These are phyloP conservation scores for Charaxes varanes DNA, from an alignment of 1,140 invertebrate genomes.

Conservation along the genomic window DNA sequence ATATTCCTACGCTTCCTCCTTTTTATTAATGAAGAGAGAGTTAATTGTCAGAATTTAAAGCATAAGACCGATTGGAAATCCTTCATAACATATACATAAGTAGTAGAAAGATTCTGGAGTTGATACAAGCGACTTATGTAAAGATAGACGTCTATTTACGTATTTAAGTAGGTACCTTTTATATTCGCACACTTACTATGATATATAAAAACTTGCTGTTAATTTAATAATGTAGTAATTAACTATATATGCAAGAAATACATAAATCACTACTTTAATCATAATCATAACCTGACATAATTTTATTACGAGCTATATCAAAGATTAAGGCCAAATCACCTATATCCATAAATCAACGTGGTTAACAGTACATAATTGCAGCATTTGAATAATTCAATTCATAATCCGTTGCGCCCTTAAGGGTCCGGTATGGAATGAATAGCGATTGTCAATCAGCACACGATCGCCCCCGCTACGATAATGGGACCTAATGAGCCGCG, in stretches of 20 bases:
- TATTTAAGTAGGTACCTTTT: too few relatives aligned
- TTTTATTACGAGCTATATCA: conserved; percentile 10
- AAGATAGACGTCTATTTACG: too few relatives aligned
- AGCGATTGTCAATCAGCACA: conserved; percentile 35
- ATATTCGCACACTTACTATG: too few relatives aligned
- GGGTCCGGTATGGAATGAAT: conserved; percentile 27
- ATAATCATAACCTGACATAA: conserved; percentile 15
- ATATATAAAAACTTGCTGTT: too few relatives aligned
- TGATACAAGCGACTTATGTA: too few relatives aligned
- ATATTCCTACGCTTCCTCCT: too few relatives aligned
- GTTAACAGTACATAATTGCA: conserved; percentile 23
- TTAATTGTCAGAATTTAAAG: too few relatives aligned
- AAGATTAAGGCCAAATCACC: conserved; percentile 7
- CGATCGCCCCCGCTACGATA: conserved; percentile 37
- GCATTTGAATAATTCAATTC: conserved; percentile 32
- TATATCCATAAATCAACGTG: conserved; percentile 12
- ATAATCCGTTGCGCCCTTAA: conserved; percentile 23
- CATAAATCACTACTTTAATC: conserved; percentile 3
- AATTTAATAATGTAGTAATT: too few relatives aligned
- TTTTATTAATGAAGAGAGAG: too few relatives aligned
- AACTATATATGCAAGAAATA: conserved; percentile 1
- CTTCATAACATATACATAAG: too few relatives aligned
- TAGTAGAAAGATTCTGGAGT: too few relatives aligned
- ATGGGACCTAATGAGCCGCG: conserved; percentile 47
- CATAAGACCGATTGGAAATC: too few relatives aligned